Evolutionary conservation across 53 echinoderm and acorn worm genomes (phyloP).

Genomic region (Echinarachnius parma): DNA sequence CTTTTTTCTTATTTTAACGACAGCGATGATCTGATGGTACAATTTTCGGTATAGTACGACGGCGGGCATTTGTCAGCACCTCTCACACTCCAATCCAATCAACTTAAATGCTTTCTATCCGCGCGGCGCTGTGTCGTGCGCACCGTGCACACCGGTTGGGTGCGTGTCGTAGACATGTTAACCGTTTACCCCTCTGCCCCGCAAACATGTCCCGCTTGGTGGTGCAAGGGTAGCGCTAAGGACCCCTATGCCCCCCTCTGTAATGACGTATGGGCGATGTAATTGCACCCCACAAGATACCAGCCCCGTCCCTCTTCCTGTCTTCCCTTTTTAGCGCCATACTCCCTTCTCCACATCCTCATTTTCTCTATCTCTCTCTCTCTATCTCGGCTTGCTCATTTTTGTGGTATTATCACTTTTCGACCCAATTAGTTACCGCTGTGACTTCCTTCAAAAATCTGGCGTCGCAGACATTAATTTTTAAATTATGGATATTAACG

Average conservation of each 20-base stretch:
- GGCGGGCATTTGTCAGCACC: conserved; percentile 49
- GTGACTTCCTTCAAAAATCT: conserved; percentile 42
- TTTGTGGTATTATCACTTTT: conserved; percentile 23
- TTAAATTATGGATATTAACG: conserved; percentile 44
- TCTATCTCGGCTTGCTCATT: conserved; percentile 43
- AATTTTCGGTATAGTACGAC: conserved; percentile 47
- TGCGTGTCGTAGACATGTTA: conserved; percentile 31
- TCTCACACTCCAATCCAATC: conserved; percentile 51
- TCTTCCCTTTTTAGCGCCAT: neutral
- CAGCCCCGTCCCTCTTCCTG: conserved; percentile 21
- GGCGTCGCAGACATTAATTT: conserved; percentile 50
- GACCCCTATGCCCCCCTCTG: conserved; percentile 25
- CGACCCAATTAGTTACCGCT: conserved; percentile 52
- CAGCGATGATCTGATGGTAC: conserved; percentile 51
- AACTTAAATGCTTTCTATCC: too few species aligned
- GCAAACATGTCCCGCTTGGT: too few species aligned
- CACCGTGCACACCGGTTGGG: conserved; percentile 22
- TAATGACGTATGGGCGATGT: conserved; percentile 28
- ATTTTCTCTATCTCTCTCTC: too few species aligned
- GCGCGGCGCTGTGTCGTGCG: too few species aligned
- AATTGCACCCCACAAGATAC: conserved; percentile 44
- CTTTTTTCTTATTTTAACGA: too few species aligned
- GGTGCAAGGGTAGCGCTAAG: neutral
- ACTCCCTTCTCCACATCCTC: too few species aligned
- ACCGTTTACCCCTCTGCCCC: conserved; percentile 39